Evolutionary conservation across 1,140 invertebrate genomes (phyloP), one percentile per base, ranked within the genome.

Genomic region (Linepithema humile): DNA sequence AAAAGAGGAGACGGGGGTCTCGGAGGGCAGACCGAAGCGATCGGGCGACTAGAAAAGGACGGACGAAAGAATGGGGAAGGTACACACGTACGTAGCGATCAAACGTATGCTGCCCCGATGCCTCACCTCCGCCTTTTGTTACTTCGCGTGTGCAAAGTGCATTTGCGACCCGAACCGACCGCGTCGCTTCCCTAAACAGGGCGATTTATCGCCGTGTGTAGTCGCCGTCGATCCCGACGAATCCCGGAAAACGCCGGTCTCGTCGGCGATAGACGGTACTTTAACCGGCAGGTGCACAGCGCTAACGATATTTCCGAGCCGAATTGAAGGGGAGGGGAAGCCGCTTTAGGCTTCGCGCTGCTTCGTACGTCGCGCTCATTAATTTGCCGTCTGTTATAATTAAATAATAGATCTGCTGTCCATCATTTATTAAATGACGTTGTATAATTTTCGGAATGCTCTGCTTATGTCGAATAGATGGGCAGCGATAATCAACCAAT

Each of bases 91-190:
- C 20, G 70, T 48, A 43, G 64, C 60, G 64, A 77, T 65, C 50
- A 67, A 53, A 75, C 70, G 78, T 82, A 80, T 75, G 53, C 35
- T 55, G 57, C 80, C 83, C 80, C 73, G 82, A 73, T 75, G 70
- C 23, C 57, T 64, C 62, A 43, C 75, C 82, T 88, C 59, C 40
- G 59, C 59, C 73, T 64, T 77, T 77, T 65, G 73, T 77, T 75
- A 64, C 73, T 64, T 85, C 91, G 92, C 92, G 91, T 92, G 91
- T 91, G 89, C 85, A 90, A 85, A 89, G 87, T 91, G 92, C 92
- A 92, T 92, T 93, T 92, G 86, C 88, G 87, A 90, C 88, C 85
- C 88, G 75, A 64, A 82, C 26, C 6, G 53, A 23, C 72, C 77
- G 62, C 82, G 77, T 86, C 73, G 85, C 59, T 82, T 80, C 83